A percentile compares a stretch with the other conserved stretches of the same genome.
phyloP scores from a whole-genome alignment of 2,888 invertebrate genomes.

The Muscina levida region DNA sequence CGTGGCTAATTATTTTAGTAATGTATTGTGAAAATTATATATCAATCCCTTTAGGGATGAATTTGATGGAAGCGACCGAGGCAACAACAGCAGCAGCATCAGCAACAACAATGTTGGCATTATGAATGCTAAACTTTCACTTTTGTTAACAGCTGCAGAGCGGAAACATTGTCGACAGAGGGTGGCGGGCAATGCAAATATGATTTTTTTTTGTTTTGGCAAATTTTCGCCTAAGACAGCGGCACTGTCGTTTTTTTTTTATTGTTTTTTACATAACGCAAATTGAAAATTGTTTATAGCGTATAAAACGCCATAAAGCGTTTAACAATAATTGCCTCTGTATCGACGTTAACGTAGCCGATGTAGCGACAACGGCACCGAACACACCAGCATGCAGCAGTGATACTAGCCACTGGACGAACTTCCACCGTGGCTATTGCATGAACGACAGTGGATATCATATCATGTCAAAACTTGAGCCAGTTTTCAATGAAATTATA shows the following conservation, averaged over 20 bases:
- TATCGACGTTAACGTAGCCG: not conserved
- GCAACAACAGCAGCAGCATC: not conserved
- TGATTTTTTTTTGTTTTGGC: constrained; percentile 55
- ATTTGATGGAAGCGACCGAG: constrained; percentile 17
- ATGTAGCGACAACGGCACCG: not conserved
- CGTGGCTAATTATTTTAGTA: constrained; percentile 65
- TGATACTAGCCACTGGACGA: not conserved
- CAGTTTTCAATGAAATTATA: constrained; percentile 58
- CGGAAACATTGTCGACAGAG: constrained; percentile 12
- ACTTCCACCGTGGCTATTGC: not conserved
- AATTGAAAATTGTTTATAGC: constrained; percentile 48
- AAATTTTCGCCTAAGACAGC: constrained; percentile 47
- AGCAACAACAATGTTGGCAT: not conserved
- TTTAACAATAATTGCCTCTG: constrained; percentile 45
- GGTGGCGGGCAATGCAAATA: constrained; percentile 9
- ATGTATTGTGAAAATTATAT: constrained; percentile 61
- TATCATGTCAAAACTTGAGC: constrained; percentile 58
- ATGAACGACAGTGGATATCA: constrained; percentile 42
- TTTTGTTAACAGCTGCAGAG: constrained; percentile 52
- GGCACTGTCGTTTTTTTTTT: constrained; percentile 10
- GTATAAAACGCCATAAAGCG: constrained; percentile 52
- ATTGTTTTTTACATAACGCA: not conserved
- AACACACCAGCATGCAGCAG: constrained; percentile 16
- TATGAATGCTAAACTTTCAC: constrained; percentile 59
- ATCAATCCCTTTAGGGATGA: constrained; percentile 57